Base-by-base conservation (phyloP, 1,140 invertebrate species). In the Drosophila truncata region DNA sequence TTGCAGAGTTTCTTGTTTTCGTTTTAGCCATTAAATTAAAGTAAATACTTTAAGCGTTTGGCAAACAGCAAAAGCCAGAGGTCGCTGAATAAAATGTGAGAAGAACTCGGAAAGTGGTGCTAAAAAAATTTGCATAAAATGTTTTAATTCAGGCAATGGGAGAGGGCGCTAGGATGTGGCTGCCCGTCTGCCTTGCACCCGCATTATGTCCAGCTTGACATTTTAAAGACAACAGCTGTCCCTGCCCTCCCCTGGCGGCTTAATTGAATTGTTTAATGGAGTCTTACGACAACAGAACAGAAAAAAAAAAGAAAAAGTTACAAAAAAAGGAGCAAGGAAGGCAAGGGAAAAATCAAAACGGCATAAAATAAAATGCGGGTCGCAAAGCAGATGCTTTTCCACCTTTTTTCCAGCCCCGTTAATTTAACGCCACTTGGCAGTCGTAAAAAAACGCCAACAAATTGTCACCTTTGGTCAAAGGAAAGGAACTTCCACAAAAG, bases 251-350 rank as follows among this genome's bases (percentile, higher is more conserved):
- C 14, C 50, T 39, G 41, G 33, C 57, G 61, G 58, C 81, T 82
- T 90, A 90, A 90, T 90, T 90, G 85, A 90, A 90, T 90, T 90
- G 85, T 90, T 90, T 90, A 90, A 90, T 90, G 86, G 85, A 90
- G 81, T 90, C 85, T 85, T 88, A 73, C 78, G 63, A 47, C 67
- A 66, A 71, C 58, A 70, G n/a, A 54, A 20, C 29, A 25, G 10
- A n/a, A 47, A 37, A 47, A 29, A 63, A 13, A n/a, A 47, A 37
- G 37, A 29, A 63, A 13, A 0, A 29, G 7, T 29, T 4, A 25
- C 25, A 65, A 63, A 62, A 60, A 69, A 49, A 10, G 35, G 13
- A 58, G 49, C 37, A 23, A 23, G 50, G 62, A 52, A 69, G 31
- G 64, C 49, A 61, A 72, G 50, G 65, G 54, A 81, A 79, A 85